Evolutionary conservation across 2,797 vertebrate species (phyloP).

Genomic region (Chaetophractus vellerosus): DNA sequence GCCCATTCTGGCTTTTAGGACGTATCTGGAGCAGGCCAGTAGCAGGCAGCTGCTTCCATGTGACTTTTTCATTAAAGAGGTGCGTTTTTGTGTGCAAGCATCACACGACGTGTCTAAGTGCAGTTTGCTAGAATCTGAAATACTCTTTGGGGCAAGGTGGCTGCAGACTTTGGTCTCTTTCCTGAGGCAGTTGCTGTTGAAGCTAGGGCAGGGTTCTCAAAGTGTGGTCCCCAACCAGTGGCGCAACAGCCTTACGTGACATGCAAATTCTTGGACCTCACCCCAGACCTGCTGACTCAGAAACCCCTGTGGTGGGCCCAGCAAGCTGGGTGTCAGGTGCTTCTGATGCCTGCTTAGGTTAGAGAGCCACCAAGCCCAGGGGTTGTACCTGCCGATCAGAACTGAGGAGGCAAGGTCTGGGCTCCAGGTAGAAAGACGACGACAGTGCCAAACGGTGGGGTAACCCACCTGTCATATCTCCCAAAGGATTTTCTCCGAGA

Average conservation of each 20-base stretch:
- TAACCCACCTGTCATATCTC: not conserved
- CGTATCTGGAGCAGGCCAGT: slow-evolving; percentile 83
- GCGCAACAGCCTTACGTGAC: not conserved
- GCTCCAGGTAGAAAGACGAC: not conserved
- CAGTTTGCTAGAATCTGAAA: slow-evolving; percentile 84
- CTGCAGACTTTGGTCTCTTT: not conserved
- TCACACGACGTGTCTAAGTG: slow-evolving; percentile 93
- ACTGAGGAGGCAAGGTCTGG: not conserved
- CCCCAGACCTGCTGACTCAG: not conserved
- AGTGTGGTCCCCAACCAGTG: not conserved
- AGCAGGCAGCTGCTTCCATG: slow-evolving; percentile 90
- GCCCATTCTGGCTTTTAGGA: slow-evolving; percentile 86
- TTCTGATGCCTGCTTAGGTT: not conserved
- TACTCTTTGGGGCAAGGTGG: not conserved
- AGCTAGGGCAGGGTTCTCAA: not conserved
- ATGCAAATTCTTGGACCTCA: not conserved
- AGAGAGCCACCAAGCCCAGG: not conserved
- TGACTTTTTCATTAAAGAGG: slow-evolving; percentile 96
- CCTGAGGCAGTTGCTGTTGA: not conserved
- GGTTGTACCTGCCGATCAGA: not conserved
- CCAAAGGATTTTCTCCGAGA: not conserved
- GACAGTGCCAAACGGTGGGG: not conserved
- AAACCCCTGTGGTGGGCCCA: not conserved
- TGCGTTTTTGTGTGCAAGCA: slow-evolving; percentile 92
- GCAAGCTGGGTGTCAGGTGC: not conserved